Evolutionary conservation across 1,140 invertebrate species (phyloP), one percentile per base, ranked within the genome.

Genomic region (Drusus annulatus): DNA sequence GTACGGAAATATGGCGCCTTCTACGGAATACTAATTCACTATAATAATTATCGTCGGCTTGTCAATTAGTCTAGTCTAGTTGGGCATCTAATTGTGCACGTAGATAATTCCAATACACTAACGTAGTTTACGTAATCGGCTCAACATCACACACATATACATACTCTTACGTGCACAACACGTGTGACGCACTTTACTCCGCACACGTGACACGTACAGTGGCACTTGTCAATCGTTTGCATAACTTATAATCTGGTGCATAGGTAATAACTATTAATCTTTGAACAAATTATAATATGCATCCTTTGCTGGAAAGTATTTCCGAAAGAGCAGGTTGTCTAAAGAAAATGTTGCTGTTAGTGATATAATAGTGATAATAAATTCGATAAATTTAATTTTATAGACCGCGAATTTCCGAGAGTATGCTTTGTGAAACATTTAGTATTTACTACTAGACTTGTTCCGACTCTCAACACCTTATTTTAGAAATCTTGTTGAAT

Each of bases 41-140:
- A 16, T 58, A n/a, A 25, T 76, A 62, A 76, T 77, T 68, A 77
- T 77, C 69, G 73, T 76, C 58, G 8, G 36, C 23, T 58, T 80
- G 79, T 80, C 79, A 80, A 80, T 80, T 80, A 76, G 79, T 69
- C n/a, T 56, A 51, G 58, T 76, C 68, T 76, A 76, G 74, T 76
- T 58, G 19, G 63, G 56, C 17, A 78, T 62, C 76, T 78, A 78
- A 78, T 68, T 36, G 60, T 23, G 56, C 31, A 50, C 19, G 56
- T 68, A 68, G 76, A 31, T 28, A 62, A 13, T 25, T 36, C 68
- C 68, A 25, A 65, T 21, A 21, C 58, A 8, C 36, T 45, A 45
- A 45, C 36, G 36, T 45, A 10, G 8, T 45, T 45, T 45, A 45
- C 58, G 58, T 60, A 60, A 60, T 23, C 13, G 13, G 15, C 25